Evolutionary conservation across 2,113 vertebrate species (phyloP).

Genomic region (Myodes glareolus): DNA sequence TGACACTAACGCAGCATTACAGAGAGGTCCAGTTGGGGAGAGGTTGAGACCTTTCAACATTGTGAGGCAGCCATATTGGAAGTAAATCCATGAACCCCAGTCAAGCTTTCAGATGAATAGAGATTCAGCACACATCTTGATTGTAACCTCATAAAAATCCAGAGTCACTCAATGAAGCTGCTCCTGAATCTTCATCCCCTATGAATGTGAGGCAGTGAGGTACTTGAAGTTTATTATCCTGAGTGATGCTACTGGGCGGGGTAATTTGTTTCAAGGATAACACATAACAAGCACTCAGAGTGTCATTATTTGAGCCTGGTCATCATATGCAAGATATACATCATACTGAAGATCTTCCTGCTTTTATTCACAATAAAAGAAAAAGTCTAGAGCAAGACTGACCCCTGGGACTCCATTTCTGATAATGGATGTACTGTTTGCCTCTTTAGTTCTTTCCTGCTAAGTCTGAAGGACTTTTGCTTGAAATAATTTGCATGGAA

Average conservation of each 20-base stretch:
- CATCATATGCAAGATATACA: background rate
- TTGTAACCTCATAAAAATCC: background rate
- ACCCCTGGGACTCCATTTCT: background rate
- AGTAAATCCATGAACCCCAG: background rate
- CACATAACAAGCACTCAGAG: background rate
- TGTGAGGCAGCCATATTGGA: background rate
- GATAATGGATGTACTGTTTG: background rate
- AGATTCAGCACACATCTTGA: background rate
- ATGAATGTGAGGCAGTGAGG: background rate
- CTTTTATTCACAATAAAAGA: constrained; percentile 6
- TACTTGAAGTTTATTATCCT: background rate
- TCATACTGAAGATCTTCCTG: background rate
- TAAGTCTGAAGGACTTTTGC: constrained; percentile 24
- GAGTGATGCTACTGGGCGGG: background rate
- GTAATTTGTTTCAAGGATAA: background rate
- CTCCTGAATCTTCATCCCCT: background rate
- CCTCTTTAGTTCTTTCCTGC: background rate
- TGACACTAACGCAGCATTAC: background rate
- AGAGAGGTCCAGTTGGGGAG: background rate
- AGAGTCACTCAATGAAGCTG: background rate
- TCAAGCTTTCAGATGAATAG: background rate
- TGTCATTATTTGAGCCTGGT: background rate
- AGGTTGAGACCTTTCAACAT: background rate
- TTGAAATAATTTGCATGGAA: constrained; percentile 28
- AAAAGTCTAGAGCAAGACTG: background rate